Base-by-base conservation (phyloP, 2,113 vertebrate genomes). In the Tragulus kanchil region DNA sequence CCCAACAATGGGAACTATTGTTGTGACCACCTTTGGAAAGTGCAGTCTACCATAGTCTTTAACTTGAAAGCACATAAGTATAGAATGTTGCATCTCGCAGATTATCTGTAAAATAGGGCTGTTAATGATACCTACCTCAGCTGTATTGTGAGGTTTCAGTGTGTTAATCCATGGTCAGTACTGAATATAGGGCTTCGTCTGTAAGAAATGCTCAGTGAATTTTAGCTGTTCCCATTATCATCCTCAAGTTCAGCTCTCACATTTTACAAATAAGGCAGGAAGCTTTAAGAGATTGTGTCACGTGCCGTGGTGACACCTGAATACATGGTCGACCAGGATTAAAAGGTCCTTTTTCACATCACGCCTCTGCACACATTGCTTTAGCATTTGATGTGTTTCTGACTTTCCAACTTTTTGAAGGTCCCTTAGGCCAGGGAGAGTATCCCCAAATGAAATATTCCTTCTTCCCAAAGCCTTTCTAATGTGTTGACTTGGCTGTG, bases 41-140 rank as follows among this genome's bases (percentile, higher is more conserved):
- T 56, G 31, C 28, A 56, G 16, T 86, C 61, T 82, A 89, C 62
- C 19, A 3, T 75, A 59, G 65, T 87, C 67, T 65, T 81, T 97
- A 83, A 92, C 50, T 77, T 85, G 78, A 92, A 88, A 86, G 93
- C 26, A 77, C 28, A 26, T 69, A 67, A 89, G 79, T 89, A 9
- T 48, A 79, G 91, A 84, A 62, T 59, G 48, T 19, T 48, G 64
- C 48, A 36, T 75, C 50, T 92, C 71, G 79, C 5, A 21, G 19
- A 31, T 71, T 81, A 83, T 95, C 48, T 85, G 54, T 89, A 84
- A 54, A 62, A 83, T 28, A 25, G 45, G 21, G 7, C 23, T 26
- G 28, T 45, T 59, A 61, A 50, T 75, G 25, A 25, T 23, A 26
- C 11, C 2, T 54, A 54, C 75, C 36, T 81, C 86, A 90, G 59